Percentiles rank a stretch among this genome's conserved stretches.
Evolutionary conservation across 2,113 vertebrate genomes (phyloP).

Genomic region (Pterocles orientalis): DNA sequence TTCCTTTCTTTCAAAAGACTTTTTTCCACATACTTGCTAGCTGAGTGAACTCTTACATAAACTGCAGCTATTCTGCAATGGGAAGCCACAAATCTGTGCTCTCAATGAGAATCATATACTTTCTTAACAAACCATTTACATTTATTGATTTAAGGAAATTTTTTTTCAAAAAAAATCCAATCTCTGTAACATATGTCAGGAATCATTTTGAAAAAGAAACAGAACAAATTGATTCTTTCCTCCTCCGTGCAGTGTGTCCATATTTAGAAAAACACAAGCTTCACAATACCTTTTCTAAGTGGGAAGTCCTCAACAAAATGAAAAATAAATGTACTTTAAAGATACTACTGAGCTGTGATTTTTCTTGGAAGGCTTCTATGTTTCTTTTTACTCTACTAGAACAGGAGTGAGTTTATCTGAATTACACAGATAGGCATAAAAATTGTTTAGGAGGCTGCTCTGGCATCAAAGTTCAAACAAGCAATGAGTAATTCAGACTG

Average conservation of each 20-base stretch:
- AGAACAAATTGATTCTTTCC: background rate
- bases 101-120: background rate
- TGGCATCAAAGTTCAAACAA: constrained; percentile 19
- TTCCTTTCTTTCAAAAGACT: constrained; percentile 50
- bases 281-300: constrained; percentile 17
- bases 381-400: constrained; percentile 21
- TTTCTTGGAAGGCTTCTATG: constrained; percentile 37
- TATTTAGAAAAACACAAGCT: constrained; percentile 10
- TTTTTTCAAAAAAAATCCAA: constrained; percentile 26
- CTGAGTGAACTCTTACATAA: constrained; percentile 58
- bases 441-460: constrained; percentile 7
- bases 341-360: constrained; percentile 13
- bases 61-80: background rate
- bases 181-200: background rate
- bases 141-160: constrained; percentile 29
- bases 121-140: constrained; percentile 31
- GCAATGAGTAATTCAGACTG: background rate
- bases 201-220: constrained; percentile 28
- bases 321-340: constrained; percentile 6
- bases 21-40: constrained; percentile 30
- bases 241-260: background rate
- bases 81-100: background rate
- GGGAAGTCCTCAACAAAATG: constrained; percentile 32
- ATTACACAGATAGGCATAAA: constrained; percentile 30
- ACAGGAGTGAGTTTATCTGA: constrained; percentile 50